Evolutionary conservation across 2,797 vertebrate species (phyloP), one percentile per base, ranked within the genome.

Genomic region (Oophaga sylvatica): DNA sequence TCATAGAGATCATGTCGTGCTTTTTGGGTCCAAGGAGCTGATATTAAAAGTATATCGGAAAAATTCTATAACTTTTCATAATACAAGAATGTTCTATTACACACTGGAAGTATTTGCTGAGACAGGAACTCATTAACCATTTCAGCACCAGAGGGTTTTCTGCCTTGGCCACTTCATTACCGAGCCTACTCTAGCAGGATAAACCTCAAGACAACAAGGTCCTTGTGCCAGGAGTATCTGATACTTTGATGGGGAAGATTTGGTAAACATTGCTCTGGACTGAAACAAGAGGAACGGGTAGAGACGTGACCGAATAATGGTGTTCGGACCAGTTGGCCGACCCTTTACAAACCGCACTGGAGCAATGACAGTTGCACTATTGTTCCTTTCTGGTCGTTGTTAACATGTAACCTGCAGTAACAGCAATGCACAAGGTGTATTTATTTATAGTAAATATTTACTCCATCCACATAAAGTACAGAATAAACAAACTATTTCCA

Each of bases 401-500:
- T 67, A 29, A 31, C 67, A 31, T 45, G 20, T 13, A 20, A 15
- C 45, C 63, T 70, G 9, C 19, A 81, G 62, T 26, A 70, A 59
- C 81, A 70, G 10, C 17, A 31, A 57, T 17, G 26, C 26, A 68
- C 15, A 6, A 56, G 11, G 16, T 53, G 9, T 17, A 29, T 56
- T 29, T 45, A 68, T 56, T 12, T 2, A 20, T 17, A 31, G 9
- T 41, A 8, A 57, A 57, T 35, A 10, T 83, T 70, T 71, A 70
- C 67, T 56, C 81, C 65, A 70, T 59, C 19, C 48, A 70, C 80
- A 63, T 87, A 91, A 31, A 17, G 19, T 59, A 41, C 53, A 31
- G 76, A 6, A 13, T 78, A 79, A 79, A 35, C 26, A 59, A 17
- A 5, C 20, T n/a, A 22, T 65, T 65, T 65, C 22, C 62, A 65